phyloP scores from a whole-genome alignment of 2,888 invertebrate species.

The Hedya salicella region DNA sequence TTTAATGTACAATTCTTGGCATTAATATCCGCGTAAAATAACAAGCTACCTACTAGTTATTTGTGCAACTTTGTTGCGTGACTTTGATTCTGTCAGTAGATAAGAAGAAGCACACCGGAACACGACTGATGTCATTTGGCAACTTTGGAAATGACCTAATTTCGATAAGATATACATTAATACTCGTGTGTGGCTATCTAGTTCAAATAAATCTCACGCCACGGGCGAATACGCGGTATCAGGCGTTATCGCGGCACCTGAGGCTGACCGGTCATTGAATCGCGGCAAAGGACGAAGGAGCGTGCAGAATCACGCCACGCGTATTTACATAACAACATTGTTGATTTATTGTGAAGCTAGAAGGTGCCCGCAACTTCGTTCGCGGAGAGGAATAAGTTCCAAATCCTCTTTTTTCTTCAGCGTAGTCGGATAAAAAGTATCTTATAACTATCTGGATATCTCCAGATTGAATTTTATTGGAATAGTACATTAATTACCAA shows the following conservation, averaged over 20 bases:
- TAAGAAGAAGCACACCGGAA: constrained; percentile 18
- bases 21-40: not conserved
- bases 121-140: constrained; percentile 19
- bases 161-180: constrained; percentile 17
- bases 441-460: no score
- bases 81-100: not conserved
- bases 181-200: constrained; percentile 23
- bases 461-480: no score
- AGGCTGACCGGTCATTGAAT: constrained; percentile 26
- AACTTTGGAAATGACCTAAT: constrained; percentile 25
- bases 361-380: no score
- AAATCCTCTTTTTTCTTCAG: no score
- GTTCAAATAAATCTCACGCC: constrained; percentile 38
- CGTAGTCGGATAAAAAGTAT: no score
- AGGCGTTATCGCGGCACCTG: constrained; percentile 31
- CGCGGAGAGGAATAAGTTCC: no score
- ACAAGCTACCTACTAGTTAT: not conserved
- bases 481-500: no score
- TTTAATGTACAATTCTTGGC: not conserved
- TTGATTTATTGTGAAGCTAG: not conserved
- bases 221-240: constrained; percentile 25
- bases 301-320: constrained; percentile 1
- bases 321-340: not conserved
- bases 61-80: not conserved
- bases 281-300: constrained; percentile 26